Evolutionary conservation across 2,113 vertebrate genomes (phyloP).

Genomic region (Butastur rufipennis): DNA sequence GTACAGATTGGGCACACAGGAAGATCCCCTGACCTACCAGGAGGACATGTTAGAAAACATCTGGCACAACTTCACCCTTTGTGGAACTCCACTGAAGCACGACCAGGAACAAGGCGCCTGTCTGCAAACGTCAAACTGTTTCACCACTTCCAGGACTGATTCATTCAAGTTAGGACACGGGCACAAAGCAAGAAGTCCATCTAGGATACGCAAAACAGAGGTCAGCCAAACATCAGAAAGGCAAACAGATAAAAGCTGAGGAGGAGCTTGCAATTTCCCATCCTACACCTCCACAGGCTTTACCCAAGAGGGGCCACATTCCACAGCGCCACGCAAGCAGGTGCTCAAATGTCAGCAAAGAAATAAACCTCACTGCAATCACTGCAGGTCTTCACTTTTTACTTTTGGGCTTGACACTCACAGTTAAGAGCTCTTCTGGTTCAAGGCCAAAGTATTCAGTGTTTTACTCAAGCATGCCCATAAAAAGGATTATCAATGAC

Average conservation of each 20-base stretch:
- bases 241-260: not conserved
- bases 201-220: not conserved
- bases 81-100: not conserved
- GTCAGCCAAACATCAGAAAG: not conserved
- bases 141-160: not conserved
- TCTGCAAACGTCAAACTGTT: not conserved
- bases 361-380: not conserved
- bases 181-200: not conserved
- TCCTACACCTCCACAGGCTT: not conserved
- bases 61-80: not conserved
- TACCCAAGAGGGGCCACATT: not conserved
- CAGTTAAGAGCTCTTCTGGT: not conserved
- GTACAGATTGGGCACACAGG: not conserved
- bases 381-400: not conserved
- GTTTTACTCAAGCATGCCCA: not conserved
- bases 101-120: not conserved
- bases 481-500: constrained; percentile 34
- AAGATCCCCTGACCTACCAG: not conserved
- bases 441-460: constrained; percentile 22
- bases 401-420: not conserved
- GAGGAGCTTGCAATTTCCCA: not conserved
- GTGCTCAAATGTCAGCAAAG: not conserved
- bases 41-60: not conserved
- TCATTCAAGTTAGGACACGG: not conserved
- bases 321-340: not conserved